Conservation (phyloP, 2,113 vertebrate genomes). For the Capreolus pygargus region DNA sequence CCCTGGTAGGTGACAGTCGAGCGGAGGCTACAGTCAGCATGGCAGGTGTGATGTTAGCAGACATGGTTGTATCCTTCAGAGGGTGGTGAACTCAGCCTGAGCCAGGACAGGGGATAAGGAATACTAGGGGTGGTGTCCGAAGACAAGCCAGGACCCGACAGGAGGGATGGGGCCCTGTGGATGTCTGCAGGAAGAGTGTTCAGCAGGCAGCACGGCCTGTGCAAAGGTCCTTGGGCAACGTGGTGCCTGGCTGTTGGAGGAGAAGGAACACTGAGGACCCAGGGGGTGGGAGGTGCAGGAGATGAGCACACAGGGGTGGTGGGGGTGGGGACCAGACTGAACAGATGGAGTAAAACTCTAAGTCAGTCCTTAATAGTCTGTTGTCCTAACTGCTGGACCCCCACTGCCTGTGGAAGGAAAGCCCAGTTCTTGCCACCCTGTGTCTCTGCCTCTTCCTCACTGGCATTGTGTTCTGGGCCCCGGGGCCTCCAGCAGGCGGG, state of each 20-base stretch:
- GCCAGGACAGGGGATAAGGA: not conserved
- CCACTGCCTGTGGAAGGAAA: not conserved
- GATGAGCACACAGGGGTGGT: not conserved
- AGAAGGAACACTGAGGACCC: not conserved
- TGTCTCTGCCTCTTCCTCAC: not conserved
- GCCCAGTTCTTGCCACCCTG: not conserved
- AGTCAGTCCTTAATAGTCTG: not conserved
- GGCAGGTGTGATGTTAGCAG: too few species aligned
- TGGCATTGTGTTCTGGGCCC: not conserved
- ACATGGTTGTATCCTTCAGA: not conserved
- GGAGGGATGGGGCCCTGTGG: not conserved
- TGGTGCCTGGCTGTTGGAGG: not conserved
- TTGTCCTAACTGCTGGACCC: not conserved
- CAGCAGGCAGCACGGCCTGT: rapidly evolving
- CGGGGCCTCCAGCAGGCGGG: not conserved
- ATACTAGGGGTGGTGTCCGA: not conserved
- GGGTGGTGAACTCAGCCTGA: not conserved
- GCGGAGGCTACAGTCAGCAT: not conserved
- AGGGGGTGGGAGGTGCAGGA: too few species aligned
- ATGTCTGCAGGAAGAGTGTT: not conserved
- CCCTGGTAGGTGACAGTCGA: not conserved
- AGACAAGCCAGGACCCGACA: not conserved
- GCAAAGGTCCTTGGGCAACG: not conserved
- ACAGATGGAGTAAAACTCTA: not conserved
- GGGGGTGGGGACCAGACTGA: not conserved